Evolutionary conservation across 2,113 vertebrate species (phyloP), one percentile per base, ranked within the genome.

Genomic region (Microtus oregoni): DNA sequence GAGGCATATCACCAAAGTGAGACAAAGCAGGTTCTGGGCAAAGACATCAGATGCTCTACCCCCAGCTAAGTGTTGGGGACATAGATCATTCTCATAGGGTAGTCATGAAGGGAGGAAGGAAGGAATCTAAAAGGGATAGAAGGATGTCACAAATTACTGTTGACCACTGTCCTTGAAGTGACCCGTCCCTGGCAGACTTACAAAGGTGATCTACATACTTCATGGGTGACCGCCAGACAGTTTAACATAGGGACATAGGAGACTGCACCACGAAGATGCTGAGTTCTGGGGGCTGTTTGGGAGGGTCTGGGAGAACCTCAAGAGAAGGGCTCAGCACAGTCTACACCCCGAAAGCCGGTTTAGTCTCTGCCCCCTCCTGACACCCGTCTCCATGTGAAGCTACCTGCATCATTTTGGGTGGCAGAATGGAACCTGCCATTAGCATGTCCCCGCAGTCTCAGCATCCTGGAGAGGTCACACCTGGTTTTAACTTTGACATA

Each of bases 261-360:
- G 30, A n/a, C 17, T 35, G 41, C 50, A 2, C 47, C 11, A 0
- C 1, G 44, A 28, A 63, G 44, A 38, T 17, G n/a, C 50, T 0
- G 0, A 32, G n/a, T 28, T 0, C 19, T 32, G 0, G 1, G 44
- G 35, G 35, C 41, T 6, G 28, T 32, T 15, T 3, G 41, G 28
- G 32, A 28, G 55, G 44, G 6, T 19, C 10, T 5, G 4, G 7
- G n/a, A 30, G 58, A 50, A 35, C 79, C 44, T 30, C 7, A 2
- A 38, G 70, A 70, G 93, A 28, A 7, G 17, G 72, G 17, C 85
- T 65, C 14, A 8, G 32, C 0, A 5, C 28, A 38, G 35, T 77
- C 47, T 5, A 47, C n/a, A 20, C 7, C 35, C 0, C 5, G 47
- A 72, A 32, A 8, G 26, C 38, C 72, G 12, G 73, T n/a, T 22